These are phyloP conservation scores for Meteorus sp. DNA, from an alignment of 1,140 invertebrate species.

Conservation along the genomic window DNA sequence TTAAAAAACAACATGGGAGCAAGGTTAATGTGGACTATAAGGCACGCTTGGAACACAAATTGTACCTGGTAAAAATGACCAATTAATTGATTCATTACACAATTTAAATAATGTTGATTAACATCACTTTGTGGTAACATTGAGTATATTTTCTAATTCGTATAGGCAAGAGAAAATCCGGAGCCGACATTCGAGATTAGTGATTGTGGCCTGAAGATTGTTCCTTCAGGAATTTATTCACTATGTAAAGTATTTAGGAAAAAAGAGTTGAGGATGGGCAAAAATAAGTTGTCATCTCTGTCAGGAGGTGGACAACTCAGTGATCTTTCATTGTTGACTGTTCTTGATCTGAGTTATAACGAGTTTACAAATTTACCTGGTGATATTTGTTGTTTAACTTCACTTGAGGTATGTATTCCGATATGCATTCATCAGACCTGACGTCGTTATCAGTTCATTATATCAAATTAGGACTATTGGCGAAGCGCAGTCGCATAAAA, in stretches of 20 bases:
- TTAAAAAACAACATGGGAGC: slow-evolving; percentile 47
- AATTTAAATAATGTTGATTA: slow-evolving; percentile 1
- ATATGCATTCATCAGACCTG: not conserved
- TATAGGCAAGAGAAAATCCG: slow-evolving; percentile 72
- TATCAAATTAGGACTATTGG: too few relatives aligned
- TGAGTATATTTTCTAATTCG: slow-evolving; percentile 27
- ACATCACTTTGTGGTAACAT: slow-evolving; percentile 19
- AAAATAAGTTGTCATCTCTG: slow-evolving; percentile 70
- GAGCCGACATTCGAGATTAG: slow-evolving; percentile 76
- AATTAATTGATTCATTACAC: slow-evolving; percentile 10
- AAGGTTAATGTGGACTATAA: slow-evolving; percentile 62
- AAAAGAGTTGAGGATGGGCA: slow-evolving; percentile 66
- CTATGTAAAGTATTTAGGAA: slow-evolving; percentile 79
- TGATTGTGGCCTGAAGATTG: slow-evolving; percentile 68
- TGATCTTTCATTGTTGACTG: slow-evolving; percentile 69
- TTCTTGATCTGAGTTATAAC: slow-evolving; percentile 75
- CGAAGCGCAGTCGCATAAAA: too few relatives aligned
- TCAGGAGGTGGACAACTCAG: slow-evolving; percentile 69
- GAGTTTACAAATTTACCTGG: slow-evolving; percentile 65
- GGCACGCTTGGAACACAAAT: slow-evolving; percentile 70
- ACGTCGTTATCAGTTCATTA: not conserved
- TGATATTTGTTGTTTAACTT: slow-evolving; percentile 65
- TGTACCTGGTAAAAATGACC: slow-evolving; percentile 63
- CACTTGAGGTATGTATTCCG: slow-evolving; percentile 61
- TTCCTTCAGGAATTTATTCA: slow-evolving; percentile 75